phyloP scores from a whole-genome alignment of 2,797 vertebrate genomes.

The Arrhamphus sclerolepis region DNA sequence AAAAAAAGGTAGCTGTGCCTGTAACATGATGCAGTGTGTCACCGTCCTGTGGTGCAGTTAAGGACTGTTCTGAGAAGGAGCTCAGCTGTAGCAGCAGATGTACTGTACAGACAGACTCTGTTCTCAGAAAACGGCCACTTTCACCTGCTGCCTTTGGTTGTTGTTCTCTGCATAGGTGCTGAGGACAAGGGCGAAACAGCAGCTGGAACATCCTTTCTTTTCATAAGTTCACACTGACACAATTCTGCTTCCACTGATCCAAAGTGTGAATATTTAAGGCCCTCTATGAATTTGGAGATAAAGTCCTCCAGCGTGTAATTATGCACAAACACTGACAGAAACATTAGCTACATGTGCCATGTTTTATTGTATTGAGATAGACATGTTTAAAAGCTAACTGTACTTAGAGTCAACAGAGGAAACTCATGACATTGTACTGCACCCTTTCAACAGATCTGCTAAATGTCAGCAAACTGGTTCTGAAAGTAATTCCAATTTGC shows the following conservation, averaged over 20 bases:
- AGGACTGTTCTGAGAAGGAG: constrained; percentile 33
- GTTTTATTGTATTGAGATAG: constrained; percentile 76
- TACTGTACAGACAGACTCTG: constrained; percentile 17
- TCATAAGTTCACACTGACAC: constrained; percentile 11
- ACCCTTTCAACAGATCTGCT: constrained; percentile 81
- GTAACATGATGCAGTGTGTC: constrained; percentile 28
- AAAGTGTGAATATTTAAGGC: constrained; percentile 44
- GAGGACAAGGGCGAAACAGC: not conserved
- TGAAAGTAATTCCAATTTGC: constrained; percentile 84
- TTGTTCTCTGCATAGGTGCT: constrained; percentile 16
- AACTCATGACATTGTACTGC: constrained; percentile 78
- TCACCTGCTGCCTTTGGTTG: constrained; percentile 31
- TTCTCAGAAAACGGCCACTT: constrained; percentile 23
- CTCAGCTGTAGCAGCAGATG: constrained; percentile 42
- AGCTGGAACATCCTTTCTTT: constrained; percentile 2
- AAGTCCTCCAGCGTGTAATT: constrained; percentile 69
- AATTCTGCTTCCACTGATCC: constrained; percentile 30
- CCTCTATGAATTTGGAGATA: constrained; percentile 64
- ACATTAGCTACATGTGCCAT: constrained; percentile 64
- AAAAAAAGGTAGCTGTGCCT: constrained; percentile 43
- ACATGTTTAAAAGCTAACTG: constrained; percentile 76
- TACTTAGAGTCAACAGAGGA: constrained; percentile 81
- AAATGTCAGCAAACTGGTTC: constrained; percentile 88
- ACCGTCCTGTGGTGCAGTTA: constrained; percentile 25
- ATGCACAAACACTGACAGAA: constrained; percentile 69